Percentiles rank a stretch among this genome's conserved stretches.
Conservation (phyloP, 2,113 vertebrate species). For the Prochilodus magdalenae region DNA sequence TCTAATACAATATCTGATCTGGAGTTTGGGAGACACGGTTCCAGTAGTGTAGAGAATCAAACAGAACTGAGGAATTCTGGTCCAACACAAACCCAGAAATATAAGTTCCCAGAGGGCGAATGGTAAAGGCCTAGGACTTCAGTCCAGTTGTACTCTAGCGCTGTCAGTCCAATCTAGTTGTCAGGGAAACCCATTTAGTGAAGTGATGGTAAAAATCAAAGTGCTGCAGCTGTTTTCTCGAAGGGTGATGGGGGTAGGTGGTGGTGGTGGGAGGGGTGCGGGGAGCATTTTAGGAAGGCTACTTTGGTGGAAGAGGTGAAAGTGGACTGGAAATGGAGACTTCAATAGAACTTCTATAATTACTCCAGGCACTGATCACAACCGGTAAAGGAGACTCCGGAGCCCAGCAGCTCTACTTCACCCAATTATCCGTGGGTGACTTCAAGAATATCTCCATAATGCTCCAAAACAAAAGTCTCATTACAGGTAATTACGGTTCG, state of each 20-base stretch:
- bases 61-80: too few species aligned
- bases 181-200: conserved; percentile 81
- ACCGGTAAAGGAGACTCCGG: conserved; percentile 80
- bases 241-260: conserved; percentile 66
- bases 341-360: conserved; percentile 96
- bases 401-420: conserved; percentile 70
- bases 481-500: conserved; percentile 93
- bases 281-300: conserved; percentile 74
- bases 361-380: conserved; percentile 86
- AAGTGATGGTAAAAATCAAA: conserved; percentile 84
- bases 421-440: conserved; percentile 82
- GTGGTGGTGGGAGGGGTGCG: too few species aligned
- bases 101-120: too few species aligned
- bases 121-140: background rate
- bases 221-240: conserved; percentile 84
- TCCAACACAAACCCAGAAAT: too few species aligned
- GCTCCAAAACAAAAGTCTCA: conserved; percentile 93
- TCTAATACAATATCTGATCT: too few species aligned
- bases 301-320: conserved; percentile 78
- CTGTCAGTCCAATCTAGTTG: conserved; percentile 74
- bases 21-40: too few species aligned
- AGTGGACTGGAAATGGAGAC: conserved; percentile 83
- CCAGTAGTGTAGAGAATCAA: too few species aligned
- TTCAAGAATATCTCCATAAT: conserved; percentile 92
- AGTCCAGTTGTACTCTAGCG: background rate